A percentile compares a stretch with the other conserved stretches of the same genome.
Conservation (phyloP, 64 coral and sea anemone species). For the Montipora capricornis region DNA sequence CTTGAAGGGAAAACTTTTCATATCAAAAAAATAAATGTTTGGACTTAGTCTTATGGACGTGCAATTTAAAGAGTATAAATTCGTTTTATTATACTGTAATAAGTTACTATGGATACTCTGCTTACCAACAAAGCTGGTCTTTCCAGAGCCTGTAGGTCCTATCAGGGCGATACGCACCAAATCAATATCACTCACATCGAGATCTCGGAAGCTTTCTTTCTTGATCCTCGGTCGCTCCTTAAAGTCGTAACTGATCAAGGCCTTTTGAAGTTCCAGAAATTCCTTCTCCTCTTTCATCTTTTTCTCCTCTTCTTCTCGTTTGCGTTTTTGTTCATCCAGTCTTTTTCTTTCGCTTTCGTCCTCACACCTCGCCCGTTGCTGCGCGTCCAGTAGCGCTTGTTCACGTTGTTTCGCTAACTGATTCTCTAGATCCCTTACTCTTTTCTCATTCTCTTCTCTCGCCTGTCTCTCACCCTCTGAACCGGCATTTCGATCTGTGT, state of each 20-base stretch:
- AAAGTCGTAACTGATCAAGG: conserved; percentile 65
- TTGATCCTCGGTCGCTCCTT: background rate
- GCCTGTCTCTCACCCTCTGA: conserved; percentile 11
- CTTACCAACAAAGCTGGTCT: conserved; percentile 90
- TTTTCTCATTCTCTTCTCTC: conserved; percentile 25
- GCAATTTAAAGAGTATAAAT: too few species aligned
- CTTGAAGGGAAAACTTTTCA: too few species aligned
- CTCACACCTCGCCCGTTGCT: background rate
- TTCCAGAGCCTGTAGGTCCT: conserved; percentile 82
- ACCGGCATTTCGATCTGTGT: conserved; percentile 29
- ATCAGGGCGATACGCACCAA: conserved; percentile 75
- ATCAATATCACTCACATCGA: conserved; percentile 75
- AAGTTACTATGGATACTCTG: background rate
- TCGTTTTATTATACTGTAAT: too few species aligned
- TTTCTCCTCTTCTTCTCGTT: background rate
- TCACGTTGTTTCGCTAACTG: background rate
- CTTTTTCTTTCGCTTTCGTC: background rate
- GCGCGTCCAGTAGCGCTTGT: background rate
- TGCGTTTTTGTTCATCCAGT: background rate
- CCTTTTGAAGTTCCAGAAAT: background rate
- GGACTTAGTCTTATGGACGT: too few species aligned
- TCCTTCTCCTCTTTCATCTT: background rate
- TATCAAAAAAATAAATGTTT: too few species aligned
- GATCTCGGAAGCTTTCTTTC: background rate
- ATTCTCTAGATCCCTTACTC: background rate